phyloP scores from a whole-genome alignment of 2,797 vertebrate species.

The Synaphobranchus kaupii region DNA sequence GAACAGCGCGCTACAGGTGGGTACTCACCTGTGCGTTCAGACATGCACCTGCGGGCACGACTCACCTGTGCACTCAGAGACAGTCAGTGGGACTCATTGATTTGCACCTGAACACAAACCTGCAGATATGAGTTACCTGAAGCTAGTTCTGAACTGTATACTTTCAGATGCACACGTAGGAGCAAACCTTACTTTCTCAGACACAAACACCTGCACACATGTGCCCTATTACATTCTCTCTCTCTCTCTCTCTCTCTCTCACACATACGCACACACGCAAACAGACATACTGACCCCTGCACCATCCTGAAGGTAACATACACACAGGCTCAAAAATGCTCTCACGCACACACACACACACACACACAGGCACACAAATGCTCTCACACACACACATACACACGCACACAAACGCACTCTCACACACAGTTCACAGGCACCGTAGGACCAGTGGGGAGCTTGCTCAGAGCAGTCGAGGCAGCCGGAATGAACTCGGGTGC shows the following conservation, averaged over 20 bases:
- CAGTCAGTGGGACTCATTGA: no score
- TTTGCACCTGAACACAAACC: not conserved
- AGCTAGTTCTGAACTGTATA: not conserved
- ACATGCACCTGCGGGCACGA: not conserved
- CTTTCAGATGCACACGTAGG: not conserved
- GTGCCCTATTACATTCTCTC: not conserved
- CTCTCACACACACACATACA: not conserved
- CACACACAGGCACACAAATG: not conserved
- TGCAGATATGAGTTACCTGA: not conserved
- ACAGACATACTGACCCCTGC: not conserved
- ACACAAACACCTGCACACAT: constrained; percentile 4
- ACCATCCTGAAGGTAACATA: not conserved
- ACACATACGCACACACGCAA: not conserved
- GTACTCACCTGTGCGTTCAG: not conserved
- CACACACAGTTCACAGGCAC: constrained; percentile 13
- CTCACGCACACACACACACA: not conserved
- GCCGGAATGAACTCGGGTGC: not conserved
- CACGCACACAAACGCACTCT: not conserved
- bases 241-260: not conserved
- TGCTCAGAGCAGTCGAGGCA: not conserved
- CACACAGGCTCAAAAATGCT: constrained; percentile 8
- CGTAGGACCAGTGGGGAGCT: not conserved
- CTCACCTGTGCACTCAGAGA: not conserved
- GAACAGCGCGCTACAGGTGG: constrained; percentile 80
- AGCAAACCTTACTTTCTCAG: not conserved